Evolutionary conservation across 2,888 invertebrate genomes (phyloP).

Genomic region (Aphelenchoides bicaudatus): DNA sequence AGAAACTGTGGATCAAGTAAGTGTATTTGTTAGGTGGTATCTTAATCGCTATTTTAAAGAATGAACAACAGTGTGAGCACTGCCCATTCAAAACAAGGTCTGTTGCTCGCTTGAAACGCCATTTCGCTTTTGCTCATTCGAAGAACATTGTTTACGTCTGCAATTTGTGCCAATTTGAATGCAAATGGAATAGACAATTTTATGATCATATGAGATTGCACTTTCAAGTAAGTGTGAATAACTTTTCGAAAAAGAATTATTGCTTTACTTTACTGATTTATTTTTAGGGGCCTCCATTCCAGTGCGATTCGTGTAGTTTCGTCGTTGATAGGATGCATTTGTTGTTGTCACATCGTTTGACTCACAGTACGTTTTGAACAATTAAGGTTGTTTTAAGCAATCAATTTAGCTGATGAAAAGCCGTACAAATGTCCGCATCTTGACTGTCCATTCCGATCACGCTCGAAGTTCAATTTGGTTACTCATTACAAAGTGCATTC

Average conservation of each 20-base stretch:
- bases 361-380: slow-evolving; percentile 63
- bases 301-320: slow-evolving; percentile 68
- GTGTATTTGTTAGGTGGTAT: slow-evolving; percentile 9
- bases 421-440: slow-evolving; percentile 63
- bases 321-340: slow-evolving; percentile 65
- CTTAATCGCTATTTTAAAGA: slow-evolving; percentile 60
- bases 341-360: slow-evolving; percentile 68
- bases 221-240: slow-evolving; percentile 40
- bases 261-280: slow-evolving; percentile 8
- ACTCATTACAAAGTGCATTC: slow-evolving; percentile 68
- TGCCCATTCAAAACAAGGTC: slow-evolving; percentile 66
- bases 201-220: slow-evolving; percentile 67
- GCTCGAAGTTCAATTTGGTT: slow-evolving; percentile 67
- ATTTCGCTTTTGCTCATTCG: slow-evolving; percentile 66
- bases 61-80: slow-evolving; percentile 63
- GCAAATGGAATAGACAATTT: slow-evolving; percentile 69
- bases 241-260: background rate
- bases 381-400: slow-evolving; percentile 3
- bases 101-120: slow-evolving; percentile 51
- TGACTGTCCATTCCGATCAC: slow-evolving; percentile 67
- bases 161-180: slow-evolving; percentile 68
- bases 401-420: slow-evolving; percentile 61
- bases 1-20: slow-evolving; percentile 4
- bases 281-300: slow-evolving; percentile 68
- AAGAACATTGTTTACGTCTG: slow-evolving; percentile 68